Evolutionary conservation across 2,797 vertebrate species (phyloP).

Genomic region (Alcedo quadribrachys): DNA sequence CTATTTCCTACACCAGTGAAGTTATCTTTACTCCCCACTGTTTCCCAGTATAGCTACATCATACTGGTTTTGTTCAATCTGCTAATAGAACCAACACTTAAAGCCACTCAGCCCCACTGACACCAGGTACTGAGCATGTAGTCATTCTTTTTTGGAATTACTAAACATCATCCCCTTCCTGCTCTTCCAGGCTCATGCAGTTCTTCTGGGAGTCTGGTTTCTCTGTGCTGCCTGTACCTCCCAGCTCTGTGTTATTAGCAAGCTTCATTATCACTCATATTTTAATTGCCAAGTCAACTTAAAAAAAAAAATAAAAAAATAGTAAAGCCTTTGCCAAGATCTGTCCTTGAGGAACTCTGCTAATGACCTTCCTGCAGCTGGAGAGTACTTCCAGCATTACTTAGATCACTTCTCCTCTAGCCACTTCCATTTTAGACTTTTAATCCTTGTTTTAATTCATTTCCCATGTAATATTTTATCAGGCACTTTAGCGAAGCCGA

Average conservation of each 20-base stretch:
- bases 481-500: background rate
- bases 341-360: conserved; percentile 9
- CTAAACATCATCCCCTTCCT: background rate
- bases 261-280: background rate
- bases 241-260: background rate
- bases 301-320: background rate
- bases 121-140: background rate
- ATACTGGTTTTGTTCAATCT: background rate
- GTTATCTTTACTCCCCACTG: background rate
- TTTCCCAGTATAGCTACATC: background rate
- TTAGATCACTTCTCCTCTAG: background rate
- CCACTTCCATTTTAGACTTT: conserved; percentile 17
- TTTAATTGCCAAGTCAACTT: conserved; percentile 26
- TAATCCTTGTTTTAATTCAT: background rate
- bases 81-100: background rate
- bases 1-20: background rate
- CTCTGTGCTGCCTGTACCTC: background rate
- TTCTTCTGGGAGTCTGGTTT: background rate
- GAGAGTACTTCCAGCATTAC: conserved; percentile 20
- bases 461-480: background rate
- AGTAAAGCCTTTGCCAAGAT: background rate
- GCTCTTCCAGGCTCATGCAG: background rate
- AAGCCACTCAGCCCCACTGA: background rate
- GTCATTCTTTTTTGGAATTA: background rate
- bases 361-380: conserved; percentile 35